Base-by-base conservation (phyloP, 2,888 invertebrate genomes). In the Dicyrtoma fusca region DNA sequence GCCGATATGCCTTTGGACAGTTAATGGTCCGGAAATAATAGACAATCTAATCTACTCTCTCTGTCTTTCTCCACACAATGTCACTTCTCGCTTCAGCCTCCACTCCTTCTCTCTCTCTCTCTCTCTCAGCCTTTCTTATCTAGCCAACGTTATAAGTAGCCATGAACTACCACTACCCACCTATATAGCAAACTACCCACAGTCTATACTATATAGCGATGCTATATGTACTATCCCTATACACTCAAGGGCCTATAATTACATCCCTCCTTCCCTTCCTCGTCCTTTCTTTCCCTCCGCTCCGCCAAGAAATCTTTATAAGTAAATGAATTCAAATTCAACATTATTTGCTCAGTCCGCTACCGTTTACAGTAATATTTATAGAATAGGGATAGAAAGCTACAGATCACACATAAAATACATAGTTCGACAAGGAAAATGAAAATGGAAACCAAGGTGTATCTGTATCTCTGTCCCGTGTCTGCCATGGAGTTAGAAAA, bases 21-120 rank as follows among this genome's bases (percentile, higher is more conserved):
- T 72, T 74, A 74, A 74, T 74, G 74, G 74, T 53, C 64, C 69
- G 74, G 69, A 72, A 74, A 69, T 73, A 73, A 73, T 73, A 69
- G 69, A 73, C 64, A 73, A 70, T 73, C 68, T 73, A 69, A 65
- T 73, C 73, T 55, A 66, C 68, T 49, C 69, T 23, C 47, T 34
- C 23, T 53, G 23, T 26, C 65, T 42, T 14, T 45, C 19, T 53
- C 21, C 66, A 47, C 42, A n/a, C n/a, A 21, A 45, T 64, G 25
- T 23, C 64, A 47, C 11, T 17, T 34, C 42, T 64, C 47, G 45
- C 44, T 47, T 63, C 21, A 45, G 34, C 57, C 25, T 62, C 51
- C 69, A 55, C 55, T 21, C 21, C 34, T 25, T n/a, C 25, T 11
- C 44, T 63, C 42, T 26, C 63, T 19, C 47, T 45, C 21, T 21